Evolutionary conservation across 2,113 vertebrate genomes (phyloP).

Genomic region (Cathartes aura): DNA sequence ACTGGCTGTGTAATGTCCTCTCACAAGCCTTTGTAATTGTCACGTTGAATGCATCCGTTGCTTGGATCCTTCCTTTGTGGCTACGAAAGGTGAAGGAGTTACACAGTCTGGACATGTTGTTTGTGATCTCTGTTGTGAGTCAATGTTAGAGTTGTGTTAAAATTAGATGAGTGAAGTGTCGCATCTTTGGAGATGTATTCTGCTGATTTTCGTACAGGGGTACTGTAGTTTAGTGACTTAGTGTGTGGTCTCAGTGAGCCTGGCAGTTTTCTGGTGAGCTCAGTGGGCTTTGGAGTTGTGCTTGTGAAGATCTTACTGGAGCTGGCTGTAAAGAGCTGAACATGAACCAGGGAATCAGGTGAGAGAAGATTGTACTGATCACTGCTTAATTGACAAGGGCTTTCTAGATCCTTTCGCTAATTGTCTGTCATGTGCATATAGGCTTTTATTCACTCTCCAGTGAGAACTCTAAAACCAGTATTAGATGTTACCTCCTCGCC

Average conservation of each 20-base stretch:
- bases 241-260: neutral
- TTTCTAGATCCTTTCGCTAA: neutral
- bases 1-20: neutral
- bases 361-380: neutral
- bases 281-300: neutral
- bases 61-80: neutral
- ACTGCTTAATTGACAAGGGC: neutral
- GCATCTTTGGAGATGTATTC: neutral
- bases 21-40: neutral
- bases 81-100: neutral
- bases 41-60: neutral
- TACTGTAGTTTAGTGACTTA: neutral
- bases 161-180: neutral
- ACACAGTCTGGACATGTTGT: neutral
- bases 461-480: neutral
- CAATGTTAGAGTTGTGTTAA: neutral
- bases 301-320: neutral
- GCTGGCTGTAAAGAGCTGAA: neutral
- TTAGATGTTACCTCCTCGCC: neutral
- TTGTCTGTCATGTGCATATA: neutral
- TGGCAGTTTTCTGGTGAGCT: neutral
- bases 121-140: neutral
- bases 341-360: accelerated
- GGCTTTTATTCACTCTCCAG: neutral
- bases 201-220: neutral